These are phyloP conservation scores for Thalassoma bifasciatum DNA, from an alignment of 2,113 vertebrate species.

Conservation along the genomic window DNA sequence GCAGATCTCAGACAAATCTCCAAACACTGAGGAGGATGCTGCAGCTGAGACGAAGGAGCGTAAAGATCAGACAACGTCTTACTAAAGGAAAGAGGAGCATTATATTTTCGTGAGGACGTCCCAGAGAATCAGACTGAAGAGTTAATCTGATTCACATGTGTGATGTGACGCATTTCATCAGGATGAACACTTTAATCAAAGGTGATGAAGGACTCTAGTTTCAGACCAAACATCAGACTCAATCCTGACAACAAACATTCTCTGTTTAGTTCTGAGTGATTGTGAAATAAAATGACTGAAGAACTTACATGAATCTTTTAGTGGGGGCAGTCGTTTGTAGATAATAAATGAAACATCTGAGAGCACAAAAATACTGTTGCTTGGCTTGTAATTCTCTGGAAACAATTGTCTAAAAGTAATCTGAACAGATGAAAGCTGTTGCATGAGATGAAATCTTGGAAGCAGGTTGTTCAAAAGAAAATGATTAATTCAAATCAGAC, in stretches of 20 bases:
- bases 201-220: constrained; percentile 4
- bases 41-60: constrained; percentile 28
- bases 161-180: constrained; percentile 16
- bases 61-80: background rate
- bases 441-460: too few species aligned
- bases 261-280: background rate
- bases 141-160: background rate
- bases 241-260: background rate
- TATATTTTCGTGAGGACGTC: background rate
- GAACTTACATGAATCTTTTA: constrained; percentile 2
- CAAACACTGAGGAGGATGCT: constrained; percentile 26
- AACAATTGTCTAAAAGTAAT: too few species aligned
- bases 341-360: constrained; percentile 42
- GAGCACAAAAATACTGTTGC: too few species aligned
- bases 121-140: constrained; percentile 16
- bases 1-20: constrained; percentile 27
- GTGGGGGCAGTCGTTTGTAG: constrained; percentile 16
- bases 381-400: too few species aligned
- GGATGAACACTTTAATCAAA: background rate
- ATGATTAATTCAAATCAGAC: too few species aligned
- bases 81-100: constrained; percentile 6
- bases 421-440: too few species aligned
- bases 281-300: background rate
- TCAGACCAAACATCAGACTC: background rate
- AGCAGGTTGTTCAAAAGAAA: too few species aligned